Evolutionary conservation across 2,797 vertebrate species (phyloP), one percentile per base, ranked within the genome.

Genomic region (Erethizon dorsatum): DNA sequence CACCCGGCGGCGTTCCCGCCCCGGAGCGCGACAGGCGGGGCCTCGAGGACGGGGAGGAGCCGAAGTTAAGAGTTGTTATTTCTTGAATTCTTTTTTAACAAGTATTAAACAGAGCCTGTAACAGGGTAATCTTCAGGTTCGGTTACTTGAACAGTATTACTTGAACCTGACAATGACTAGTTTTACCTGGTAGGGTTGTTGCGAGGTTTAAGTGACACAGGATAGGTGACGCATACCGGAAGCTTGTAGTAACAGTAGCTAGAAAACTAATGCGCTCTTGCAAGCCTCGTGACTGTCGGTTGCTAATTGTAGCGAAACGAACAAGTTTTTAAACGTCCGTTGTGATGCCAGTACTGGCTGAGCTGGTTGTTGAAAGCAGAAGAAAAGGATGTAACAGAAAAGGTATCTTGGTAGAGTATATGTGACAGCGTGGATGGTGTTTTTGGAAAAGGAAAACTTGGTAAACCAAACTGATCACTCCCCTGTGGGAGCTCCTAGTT

Each of bases 401-500:
- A 86, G 33, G 15, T 41, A 12, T 45, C 65, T 84, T 65, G 28
- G 9, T 73, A 52, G 61, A 69, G 37, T 94, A 0, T 17, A 1
- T 67, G 2, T 4, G 86, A 83, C 45, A 1, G 22, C 12, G 56
- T 54, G 50, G 11, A 52, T 37, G 37, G 31, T 33, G 17, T 41
- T 67, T 18, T 88, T 54, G 93, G 71, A 45, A 87, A 83, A 75
- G 73, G 47, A 90, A 56, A 69, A n/a, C 63, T 85, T 82, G 14
- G 47, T 28, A 41, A 80, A 15, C 61, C 83, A 65, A 83, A 65
- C 9, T 5, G 54, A 63, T 24, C 57, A 5, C 31, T 57, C 41
- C 41, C 31, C 28, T 37, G 15, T 4, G 37, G 73, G 41, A 61
- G 47, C 33, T 41, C 17, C 22, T 92, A 5, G 26, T n/a, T 24